Evolutionary conservation across 2,797 vertebrate species (phyloP), one percentile per base, ranked within the genome.

Genomic region (Etheostoma nigrum): DNA sequence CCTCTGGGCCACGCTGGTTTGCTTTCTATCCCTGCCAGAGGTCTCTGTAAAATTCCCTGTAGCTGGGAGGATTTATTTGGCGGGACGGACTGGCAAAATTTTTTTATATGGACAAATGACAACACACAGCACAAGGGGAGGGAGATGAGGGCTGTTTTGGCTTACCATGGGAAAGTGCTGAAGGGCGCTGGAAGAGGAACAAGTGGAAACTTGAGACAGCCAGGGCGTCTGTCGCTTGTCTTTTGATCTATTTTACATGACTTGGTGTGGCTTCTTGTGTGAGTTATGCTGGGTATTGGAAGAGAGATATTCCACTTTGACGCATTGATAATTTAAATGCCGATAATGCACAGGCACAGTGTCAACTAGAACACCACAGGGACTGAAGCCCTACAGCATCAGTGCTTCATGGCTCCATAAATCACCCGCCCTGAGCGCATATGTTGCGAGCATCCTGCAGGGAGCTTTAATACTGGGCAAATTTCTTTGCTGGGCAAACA

Each of bases 181-280:
- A 68, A 75, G 45, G 11, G 42, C 1, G 4, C 44, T 71, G 76
- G 73, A 70, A 75, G 57, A 59, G 2, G 67, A 73, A 62, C 54
- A 72, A 76, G 53, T 55, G 12, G 36, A 70, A 84, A 55, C 47
- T 33, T 0, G 16, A 74, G 68, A 54, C 48, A 21, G 57, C 42
- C 1, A 23, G 64, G 53, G 44, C 49, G 16, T 60, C 52, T 16
- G 71, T 27, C 10, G n/a, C 70, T 81, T 21, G 53, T 74, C 75
- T 74, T 79, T 72, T 82, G 59, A 90, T 88, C 72, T 83, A 63
- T 81, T 89, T 78, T 53, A 79, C 63, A 71, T 58, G 65, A 69
- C 42, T 27, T 27, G 21, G 7, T 70, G 74, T 45, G 54, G 78
- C 67, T 61, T 53, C 12, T 54, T 11, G 6, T 40, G 51, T 68